Evolutionary conservation across 2,888 invertebrate genomes (phyloP).

Genomic region (Psylliodes chrysocephalus): DNA sequence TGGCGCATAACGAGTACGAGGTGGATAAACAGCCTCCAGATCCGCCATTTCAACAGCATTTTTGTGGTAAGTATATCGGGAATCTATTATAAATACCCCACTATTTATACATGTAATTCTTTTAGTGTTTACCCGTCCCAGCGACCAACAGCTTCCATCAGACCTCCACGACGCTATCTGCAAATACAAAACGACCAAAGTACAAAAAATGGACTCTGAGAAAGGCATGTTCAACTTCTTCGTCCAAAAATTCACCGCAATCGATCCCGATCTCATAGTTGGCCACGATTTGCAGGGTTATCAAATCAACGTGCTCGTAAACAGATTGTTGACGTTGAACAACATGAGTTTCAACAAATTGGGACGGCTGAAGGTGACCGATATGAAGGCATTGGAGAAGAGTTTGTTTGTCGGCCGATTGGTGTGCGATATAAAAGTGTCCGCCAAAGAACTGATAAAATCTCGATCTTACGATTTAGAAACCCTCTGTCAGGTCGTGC

Average conservation of each 20-base stretch:
- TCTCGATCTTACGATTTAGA: constrained; percentile 93
- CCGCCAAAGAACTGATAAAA: constrained; percentile 93
- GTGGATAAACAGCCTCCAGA: constrained; percentile 85
- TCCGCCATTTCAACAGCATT: constrained; percentile 86
- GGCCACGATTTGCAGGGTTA: constrained; percentile 93
- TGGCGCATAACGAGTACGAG: constrained; percentile 82
- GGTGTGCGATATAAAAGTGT: constrained; percentile 86
- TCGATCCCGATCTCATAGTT: constrained; percentile 94
- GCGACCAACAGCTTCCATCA: constrained; percentile 82
- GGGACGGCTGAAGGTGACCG: constrained; percentile 79
- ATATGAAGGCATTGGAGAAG: constrained; percentile 55
- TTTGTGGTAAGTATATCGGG: constrained; percentile 80
- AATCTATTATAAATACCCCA: too few relatives aligned
- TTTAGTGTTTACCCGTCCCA: constrained; percentile 84
- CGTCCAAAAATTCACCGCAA: constrained; percentile 83
- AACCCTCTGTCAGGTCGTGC: constrained; percentile 73
- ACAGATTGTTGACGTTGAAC: constrained; percentile 79
- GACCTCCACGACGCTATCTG: constrained; percentile 79
- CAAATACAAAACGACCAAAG: constrained; percentile 76
- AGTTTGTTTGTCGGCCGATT: constrained; percentile 79
- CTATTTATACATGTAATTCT: constrained; percentile 48
- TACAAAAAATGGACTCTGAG: constrained; percentile 86
- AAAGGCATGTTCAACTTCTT: constrained; percentile 87
- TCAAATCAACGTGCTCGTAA: constrained; percentile 89
- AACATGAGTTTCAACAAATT: constrained; percentile 87